Percentiles rank a stretch among this genome's conserved stretches.
These are phyloP conservation scores for Clarias batrachus DNA, from an alignment of 2,113 vertebrate genomes.

Conservation along the genomic window DNA sequence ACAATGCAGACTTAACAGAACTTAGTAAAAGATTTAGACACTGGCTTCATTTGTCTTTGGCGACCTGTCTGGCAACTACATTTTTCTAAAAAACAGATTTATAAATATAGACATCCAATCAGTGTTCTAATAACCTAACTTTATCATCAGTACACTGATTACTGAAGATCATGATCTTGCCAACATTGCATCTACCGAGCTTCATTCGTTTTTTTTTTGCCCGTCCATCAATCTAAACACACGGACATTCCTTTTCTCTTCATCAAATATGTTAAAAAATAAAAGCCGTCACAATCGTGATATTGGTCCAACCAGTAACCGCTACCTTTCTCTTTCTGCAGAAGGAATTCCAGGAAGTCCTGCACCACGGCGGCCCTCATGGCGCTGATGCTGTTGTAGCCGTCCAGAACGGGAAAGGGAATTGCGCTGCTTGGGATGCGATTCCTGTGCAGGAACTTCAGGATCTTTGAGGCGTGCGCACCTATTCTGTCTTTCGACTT, in stretches of 20 bases:
- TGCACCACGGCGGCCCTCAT: constrained; percentile 91
- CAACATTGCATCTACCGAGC: neutral
- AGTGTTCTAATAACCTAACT: neutral
- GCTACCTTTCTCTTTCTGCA: constrained; percentile 89
- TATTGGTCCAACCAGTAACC: too few relatives aligned
- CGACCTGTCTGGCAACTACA: neutral
- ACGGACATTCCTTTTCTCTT: neutral
- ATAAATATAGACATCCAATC: neutral
- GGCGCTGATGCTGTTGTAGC: constrained; percentile 90
- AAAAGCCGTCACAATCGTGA: neutral
- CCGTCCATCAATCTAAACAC: neutral
- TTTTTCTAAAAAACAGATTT: neutral
- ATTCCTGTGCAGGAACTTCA: constrained; percentile 91
- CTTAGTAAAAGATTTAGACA: too few relatives aligned
- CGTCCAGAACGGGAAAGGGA: constrained; percentile 88
- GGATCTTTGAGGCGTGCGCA: constrained; percentile 85
- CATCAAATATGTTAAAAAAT: neutral
- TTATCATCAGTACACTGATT: neutral
- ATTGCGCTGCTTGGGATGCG: constrained; percentile 86
- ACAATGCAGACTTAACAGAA: too few relatives aligned
- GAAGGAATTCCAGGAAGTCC: constrained; percentile 84
- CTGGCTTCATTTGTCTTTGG: neutral
- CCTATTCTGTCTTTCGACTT: constrained; percentile 87
- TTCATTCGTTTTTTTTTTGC: too few relatives aligned
- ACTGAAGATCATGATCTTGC: neutral